Base-by-base conservation (phyloP, 2,113 vertebrate species). In the Hypomesus transpacificus region DNA sequence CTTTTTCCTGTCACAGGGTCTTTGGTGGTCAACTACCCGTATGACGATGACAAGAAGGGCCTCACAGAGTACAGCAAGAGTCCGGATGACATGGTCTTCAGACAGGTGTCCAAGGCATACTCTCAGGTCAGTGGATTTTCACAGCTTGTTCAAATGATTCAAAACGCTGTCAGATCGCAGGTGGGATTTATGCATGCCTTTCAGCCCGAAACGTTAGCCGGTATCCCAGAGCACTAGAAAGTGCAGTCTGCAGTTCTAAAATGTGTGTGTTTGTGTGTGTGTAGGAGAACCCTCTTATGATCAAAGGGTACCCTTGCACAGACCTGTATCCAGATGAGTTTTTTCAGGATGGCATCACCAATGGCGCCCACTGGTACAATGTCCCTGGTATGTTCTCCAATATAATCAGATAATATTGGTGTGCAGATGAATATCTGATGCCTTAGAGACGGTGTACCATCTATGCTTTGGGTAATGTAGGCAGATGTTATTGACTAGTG, bases 21-120 rank as follows among this genome's bases (percentile, higher is more conserved):
- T 74, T 82, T 99, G 84, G 97, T 98, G 60, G 97, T 99, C 71
- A 99, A 99, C 90, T 99, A 98, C 76, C 97, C 97, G 31, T 98
- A 90, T 26, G 97, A 99, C 77, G 95, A 98, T 1, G 90, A 93
- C 82, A 91, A 88, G 22, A 86, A 94, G 24, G 93, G 93, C 28
- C 0, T 85, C 51, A 87, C 82, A 64, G 69, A 80, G 57, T 98
- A 98, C 64, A 99, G 94, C 85, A 91, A 78, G 85, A 95, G 92
- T 13, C 94, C 97, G 50, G 97, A 99, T 14, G 97, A 99, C 72
- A 83, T 86, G 1, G 86, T 98, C 74, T 99, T 99, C 84, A 91
- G 92, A 80, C 91, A 93, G 82, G 66, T 99, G 84, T 90, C 97
- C 0, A 91, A 90, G 79, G 93, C 96, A 53, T 99, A 96, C 87